Conservation (phyloP, 2,113 vertebrate species). For the Phalacrocorax aristotelis region DNA sequence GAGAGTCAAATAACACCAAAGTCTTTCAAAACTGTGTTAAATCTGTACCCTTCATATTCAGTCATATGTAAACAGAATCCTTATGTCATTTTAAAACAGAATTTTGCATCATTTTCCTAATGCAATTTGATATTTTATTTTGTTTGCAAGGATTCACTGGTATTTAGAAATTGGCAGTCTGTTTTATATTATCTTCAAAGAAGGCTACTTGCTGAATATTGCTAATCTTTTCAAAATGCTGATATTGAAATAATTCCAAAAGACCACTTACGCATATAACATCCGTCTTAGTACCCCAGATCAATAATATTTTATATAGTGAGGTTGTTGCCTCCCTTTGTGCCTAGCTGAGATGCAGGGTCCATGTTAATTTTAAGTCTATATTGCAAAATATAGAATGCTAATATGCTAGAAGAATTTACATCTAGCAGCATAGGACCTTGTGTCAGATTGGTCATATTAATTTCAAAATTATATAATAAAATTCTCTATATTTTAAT, state of each 20-base stretch:
- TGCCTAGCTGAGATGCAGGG: not conserved
- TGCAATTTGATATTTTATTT: not conserved
- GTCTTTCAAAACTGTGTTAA: not conserved
- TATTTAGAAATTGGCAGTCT: constrained; percentile 9
- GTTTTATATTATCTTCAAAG: not conserved
- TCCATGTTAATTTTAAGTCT: not conserved
- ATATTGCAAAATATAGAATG: not conserved
- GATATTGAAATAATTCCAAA: not conserved
- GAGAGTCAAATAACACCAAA: not conserved
- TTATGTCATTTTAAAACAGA: not conserved
- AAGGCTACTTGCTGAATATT: not conserved
- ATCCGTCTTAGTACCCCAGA: not conserved
- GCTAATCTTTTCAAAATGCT: not conserved
- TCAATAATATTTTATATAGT: not conserved
- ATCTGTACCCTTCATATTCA: not conserved
- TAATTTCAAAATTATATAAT: not conserved
- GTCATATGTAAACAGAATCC: not conserved
- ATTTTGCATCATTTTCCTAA: not conserved
- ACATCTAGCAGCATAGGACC: not conserved
- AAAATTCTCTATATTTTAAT: not conserved
- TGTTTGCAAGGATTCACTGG: not conserved
- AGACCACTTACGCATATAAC: not conserved
- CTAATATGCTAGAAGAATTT: not conserved
- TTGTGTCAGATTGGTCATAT: not conserved
- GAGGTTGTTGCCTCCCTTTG: not conserved